A percentile compares a stretch with the other conserved stretches of the same genome.
Evolutionary conservation across 1,140 invertebrate species (phyloP).

Genomic region (Saccostrea glomerata): DNA sequence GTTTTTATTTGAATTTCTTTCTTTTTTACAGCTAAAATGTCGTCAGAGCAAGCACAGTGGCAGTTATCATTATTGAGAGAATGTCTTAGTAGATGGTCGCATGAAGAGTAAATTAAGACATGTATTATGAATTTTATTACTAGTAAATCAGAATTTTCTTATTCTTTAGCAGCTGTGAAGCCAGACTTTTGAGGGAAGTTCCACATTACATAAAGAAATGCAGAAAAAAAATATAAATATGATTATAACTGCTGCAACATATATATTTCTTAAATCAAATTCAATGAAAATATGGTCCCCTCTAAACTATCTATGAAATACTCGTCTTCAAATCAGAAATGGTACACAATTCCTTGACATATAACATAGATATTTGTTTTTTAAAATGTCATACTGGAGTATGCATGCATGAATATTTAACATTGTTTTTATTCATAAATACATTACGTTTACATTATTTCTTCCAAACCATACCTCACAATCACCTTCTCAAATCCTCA

Average conservation of each 20-base stretch:
- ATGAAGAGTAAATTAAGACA: too few species aligned
- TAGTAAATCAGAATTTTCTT: too few species aligned
- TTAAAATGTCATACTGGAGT: slow-evolving; percentile 15
- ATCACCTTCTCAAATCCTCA: neutral
- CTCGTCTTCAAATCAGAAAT: neutral
- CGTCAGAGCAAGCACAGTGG: neutral
- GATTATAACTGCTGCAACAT: neutral
- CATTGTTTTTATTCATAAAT: slow-evolving; percentile 31
- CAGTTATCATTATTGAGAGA: neutral
- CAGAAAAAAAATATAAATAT: neutral
- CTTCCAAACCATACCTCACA: neutral
- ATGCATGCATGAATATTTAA: slow-evolving; percentile 6
- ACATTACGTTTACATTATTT: neutral
- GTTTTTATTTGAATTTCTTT: neutral
- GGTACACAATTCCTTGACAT: neutral
- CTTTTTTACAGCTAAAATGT: neutral
- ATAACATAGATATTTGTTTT: slow-evolving; percentile 2
- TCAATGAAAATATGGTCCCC: neutral
- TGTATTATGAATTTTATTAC: too few species aligned
- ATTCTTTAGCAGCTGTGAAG: too few species aligned
- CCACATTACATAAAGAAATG: too few species aligned
- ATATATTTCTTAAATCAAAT: neutral
- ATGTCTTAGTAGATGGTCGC: too few species aligned
- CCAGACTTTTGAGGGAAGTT: too few species aligned
- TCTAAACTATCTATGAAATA: neutral